Evolutionary conservation across 2,888 invertebrate species (phyloP).

Genomic region (Pristionchus maxplancki): DNA sequence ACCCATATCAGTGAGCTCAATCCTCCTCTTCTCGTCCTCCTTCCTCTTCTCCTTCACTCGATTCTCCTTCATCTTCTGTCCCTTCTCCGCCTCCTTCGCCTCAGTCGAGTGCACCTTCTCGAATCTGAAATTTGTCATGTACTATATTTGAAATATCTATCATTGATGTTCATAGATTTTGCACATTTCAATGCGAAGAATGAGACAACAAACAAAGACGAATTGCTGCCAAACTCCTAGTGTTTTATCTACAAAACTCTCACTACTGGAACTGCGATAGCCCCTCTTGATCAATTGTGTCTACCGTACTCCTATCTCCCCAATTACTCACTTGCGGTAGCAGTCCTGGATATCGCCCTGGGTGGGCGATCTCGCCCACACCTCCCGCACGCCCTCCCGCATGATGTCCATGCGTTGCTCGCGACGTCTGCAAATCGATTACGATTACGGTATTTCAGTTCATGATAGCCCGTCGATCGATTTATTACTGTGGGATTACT

Average conservation of each 20-base stretch:
- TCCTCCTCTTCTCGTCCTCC: slow-evolving; percentile 60
- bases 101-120: neutral
- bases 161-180: too few relatives aligned
- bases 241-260: too few relatives aligned
- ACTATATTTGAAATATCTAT: neutral
- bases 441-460: slow-evolving; percentile 4
- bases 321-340: slow-evolving; percentile 57
- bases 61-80: slow-evolving; percentile 48
- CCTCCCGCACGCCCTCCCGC: slow-evolving; percentile 54
- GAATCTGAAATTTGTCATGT: neutral
- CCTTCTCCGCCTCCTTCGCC: slow-evolving; percentile 43
- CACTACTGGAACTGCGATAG: too few relatives aligned
- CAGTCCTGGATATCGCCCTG: slow-evolving; percentile 62
- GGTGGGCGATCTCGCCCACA: slow-evolving; percentile 67
- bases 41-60: slow-evolving; percentile 57
- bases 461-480: neutral
- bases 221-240: too few relatives aligned
- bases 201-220: too few relatives aligned
- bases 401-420: slow-evolving; percentile 59
- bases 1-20: slow-evolving; percentile 54
- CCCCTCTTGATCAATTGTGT: too few relatives aligned
- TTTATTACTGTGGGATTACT: too few relatives aligned
- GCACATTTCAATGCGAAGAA: too few relatives aligned
- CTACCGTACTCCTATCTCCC: too few relatives aligned
- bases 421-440: slow-evolving; percentile 57